These are phyloP conservation scores for Eubasilissa regina DNA, from an alignment of 1,140 invertebrate genomes.

Conservation along the genomic window DNA sequence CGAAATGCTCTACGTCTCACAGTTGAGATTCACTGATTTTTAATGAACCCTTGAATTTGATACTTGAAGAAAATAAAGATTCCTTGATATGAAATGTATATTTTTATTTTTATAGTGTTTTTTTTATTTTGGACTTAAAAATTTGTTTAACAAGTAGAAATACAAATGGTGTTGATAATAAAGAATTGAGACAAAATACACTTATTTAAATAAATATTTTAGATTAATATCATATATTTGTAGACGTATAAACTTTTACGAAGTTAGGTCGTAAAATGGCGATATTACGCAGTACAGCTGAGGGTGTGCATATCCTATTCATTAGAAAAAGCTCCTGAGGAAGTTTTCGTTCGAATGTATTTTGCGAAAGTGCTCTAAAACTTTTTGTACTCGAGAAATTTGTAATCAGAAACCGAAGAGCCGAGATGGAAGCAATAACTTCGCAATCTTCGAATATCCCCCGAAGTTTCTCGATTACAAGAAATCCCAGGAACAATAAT, in stretches of 20 bases:
- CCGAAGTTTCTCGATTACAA: constrained; percentile 58
- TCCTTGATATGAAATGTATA: no score
- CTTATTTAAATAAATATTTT: no score
- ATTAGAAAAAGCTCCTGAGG: background rate
- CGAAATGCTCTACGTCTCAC: no score
- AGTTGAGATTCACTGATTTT: no score
- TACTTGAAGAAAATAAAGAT: no score
- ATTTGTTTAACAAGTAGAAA: no score
- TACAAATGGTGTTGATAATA: no score
- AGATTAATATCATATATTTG: background rate
- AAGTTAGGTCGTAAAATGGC: constrained; percentile 17
- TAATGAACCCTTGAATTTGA: no score
- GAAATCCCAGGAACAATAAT: constrained; percentile 55
- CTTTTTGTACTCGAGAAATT: constrained; percentile 31
- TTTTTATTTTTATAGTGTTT: no score
- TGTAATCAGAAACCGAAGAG: constrained; percentile 52
- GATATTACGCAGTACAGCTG: constrained; percentile 3
- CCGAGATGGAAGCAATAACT: constrained; percentile 27
- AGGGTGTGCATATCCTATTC: constrained; percentile 21
- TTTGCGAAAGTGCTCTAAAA: constrained; percentile 12
- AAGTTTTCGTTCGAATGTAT: background rate
- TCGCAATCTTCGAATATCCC: constrained; percentile 50
- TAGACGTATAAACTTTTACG: background rate
- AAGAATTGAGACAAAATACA: no score
- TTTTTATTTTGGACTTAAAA: no score